Base-by-base conservation (phyloP, 1,140 invertebrate genomes). In the Tetramorium parvispinum region DNA sequence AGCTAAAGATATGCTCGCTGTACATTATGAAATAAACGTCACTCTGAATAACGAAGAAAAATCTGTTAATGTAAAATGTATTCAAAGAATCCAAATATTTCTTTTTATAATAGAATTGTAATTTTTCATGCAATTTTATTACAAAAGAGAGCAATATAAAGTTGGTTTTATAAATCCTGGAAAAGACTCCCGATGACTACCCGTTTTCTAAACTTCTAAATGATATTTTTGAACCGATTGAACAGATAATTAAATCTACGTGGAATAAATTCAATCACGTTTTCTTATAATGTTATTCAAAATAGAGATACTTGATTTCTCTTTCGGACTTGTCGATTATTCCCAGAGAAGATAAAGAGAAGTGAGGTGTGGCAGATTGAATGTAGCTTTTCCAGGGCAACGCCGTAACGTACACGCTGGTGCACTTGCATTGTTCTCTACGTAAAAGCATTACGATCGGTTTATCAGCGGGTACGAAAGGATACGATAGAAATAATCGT, bases 381-480 rank as follows among this genome's bases (percentile, higher is more conserved):
- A 82, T 82, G 78, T 57, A 46, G 24, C 10, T 71, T 82, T 82
- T 82, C 24, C 51, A 59, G 37, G 53, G 51, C 51, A 73, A 46
- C 16, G 51, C 18, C 51, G 51, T 53, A 53, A 53, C 21, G 27
- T 65, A 16, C 24, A 59, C 40, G 46, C 85, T 73, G 49, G 59
- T 70, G 57, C 59, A 59, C n/a, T 82, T 46, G 53, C 77, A 88
- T 88, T 88, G 86, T 88, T 87, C 87, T 88, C 86, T 61, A 77
- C 53, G 87, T 68, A 73, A 79, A 87, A 87, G 65, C 40, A 46
- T 86, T 70, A 66, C 66, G 51, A 78, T 87, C 86, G 75, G 85
- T 78, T 53, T 87, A 88, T 66, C 71, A 82, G 37, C 51, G 11
- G 32, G 32, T 32, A 32, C 66, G 37, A 82, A 88, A 88, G 71